Evolutionary conservation across 2,797 vertebrate species (phyloP).

Genomic region (Anomalospiza imberbis): DNA sequence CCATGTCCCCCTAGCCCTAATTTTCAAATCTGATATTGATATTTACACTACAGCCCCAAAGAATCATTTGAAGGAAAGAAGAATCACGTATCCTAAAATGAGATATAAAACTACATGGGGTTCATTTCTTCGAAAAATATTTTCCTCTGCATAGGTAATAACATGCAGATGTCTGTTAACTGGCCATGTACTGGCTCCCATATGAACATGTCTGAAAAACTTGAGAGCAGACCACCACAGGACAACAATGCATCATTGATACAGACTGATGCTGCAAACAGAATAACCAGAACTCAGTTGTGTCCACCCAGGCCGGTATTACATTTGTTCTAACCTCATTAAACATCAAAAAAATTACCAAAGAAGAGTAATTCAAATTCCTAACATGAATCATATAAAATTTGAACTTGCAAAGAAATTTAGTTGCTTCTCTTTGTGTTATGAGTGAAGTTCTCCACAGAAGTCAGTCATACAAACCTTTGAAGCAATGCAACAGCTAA

Average conservation of each 20-base stretch:
- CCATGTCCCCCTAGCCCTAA: background rate
- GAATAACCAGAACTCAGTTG: background rate
- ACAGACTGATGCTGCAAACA: background rate
- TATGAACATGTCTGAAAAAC: background rate
- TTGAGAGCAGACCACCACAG: background rate
- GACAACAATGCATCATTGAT: background rate
- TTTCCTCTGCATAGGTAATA: background rate
- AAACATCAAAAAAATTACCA: background rate
- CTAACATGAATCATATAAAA: background rate
- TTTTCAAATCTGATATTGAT: background rate
- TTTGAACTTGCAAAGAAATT: background rate
- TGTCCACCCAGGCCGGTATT: background rate
- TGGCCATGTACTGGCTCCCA: background rate
- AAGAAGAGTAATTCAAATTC: background rate
- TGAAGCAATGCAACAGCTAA: background rate
- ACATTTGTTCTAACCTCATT: background rate
- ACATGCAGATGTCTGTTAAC: background rate
- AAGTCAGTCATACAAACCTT: background rate
- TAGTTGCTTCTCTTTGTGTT: background rate
- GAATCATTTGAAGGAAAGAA: background rate
- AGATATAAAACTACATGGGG: background rate
- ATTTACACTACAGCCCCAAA: background rate
- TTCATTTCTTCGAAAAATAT: background rate
- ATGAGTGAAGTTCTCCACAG: background rate
- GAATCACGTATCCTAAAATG: background rate